Percentiles rank a stretch among this genome's conserved stretches.
Evolutionary conservation across 2,888 invertebrate genomes (phyloP).

Genomic region (Meiosimyza platycephala): DNA sequence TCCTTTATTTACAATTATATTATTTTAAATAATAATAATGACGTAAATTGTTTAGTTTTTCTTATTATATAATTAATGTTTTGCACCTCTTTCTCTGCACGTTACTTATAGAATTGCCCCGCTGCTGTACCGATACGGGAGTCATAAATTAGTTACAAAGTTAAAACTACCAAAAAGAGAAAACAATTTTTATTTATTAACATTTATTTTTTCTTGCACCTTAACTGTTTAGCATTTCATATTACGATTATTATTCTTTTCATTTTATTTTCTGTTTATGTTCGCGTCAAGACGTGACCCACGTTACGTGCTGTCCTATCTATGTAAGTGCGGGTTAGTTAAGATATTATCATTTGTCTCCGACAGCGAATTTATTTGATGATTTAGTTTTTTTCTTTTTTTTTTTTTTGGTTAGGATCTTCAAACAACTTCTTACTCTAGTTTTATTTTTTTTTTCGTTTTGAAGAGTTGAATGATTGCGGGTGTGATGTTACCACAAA

Average conservation of each 20-base stretch:
- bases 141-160: conserved; percentile 27
- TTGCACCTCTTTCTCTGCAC: no score
- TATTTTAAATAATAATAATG: no score
- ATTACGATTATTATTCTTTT: no score
- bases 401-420: neutral
- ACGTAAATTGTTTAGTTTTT: no score
- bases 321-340: conserved; percentile 25
- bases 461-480: neutral
- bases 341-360: conserved; percentile 16
- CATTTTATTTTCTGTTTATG: neutral
- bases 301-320: conserved; percentile 22
- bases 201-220: conserved; percentile 22
- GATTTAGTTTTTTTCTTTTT: neutral
- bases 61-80: no score
- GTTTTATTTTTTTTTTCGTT: neutral
- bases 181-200: conserved; percentile 33
- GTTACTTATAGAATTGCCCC: no score
- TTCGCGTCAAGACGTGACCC: conserved; percentile 21
- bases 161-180: conserved; percentile 8
- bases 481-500: conserved; percentile 14
- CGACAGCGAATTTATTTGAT: neutral
- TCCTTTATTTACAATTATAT: no score
- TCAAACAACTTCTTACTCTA: neutral
- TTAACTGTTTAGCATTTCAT: neutral
- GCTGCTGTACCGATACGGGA: no score